phyloP scores from a whole-genome alignment of 1,140 invertebrate genomes.

The Drosophila miranda region DNA sequence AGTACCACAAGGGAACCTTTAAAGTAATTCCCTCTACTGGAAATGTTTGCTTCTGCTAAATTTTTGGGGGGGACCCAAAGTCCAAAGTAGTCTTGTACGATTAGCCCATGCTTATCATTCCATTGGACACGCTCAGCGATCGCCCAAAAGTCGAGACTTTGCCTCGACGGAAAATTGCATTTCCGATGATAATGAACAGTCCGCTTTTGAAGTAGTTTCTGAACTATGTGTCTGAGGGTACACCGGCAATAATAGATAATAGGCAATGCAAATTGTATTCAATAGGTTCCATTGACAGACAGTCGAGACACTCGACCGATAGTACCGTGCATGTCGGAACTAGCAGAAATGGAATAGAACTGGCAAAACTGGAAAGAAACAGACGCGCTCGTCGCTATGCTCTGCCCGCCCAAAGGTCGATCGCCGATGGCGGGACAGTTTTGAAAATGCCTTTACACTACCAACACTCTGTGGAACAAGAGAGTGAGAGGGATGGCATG shows the following conservation, averaged over 20 bases:
- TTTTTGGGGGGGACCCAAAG: slow-evolving; percentile 23
- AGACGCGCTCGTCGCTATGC: not conserved
- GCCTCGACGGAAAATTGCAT: slow-evolving; percentile 36
- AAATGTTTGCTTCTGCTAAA: not conserved
- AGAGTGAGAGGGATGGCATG: too few species aligned
- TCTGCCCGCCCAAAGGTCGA: slow-evolving; percentile 28
- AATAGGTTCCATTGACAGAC: slow-evolving; percentile 54
- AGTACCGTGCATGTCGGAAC: slow-evolving; percentile 21
- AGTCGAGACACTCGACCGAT: slow-evolving; percentile 38
- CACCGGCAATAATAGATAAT: slow-evolving; percentile 41
- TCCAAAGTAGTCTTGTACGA: slow-evolving; percentile 17
- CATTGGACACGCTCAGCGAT: not conserved
- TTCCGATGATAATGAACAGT: slow-evolving; percentile 37
- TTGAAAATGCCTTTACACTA: slow-evolving; percentile 11
- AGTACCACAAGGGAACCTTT: too few species aligned
- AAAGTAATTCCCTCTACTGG: too few species aligned
- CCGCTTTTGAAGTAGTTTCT: too few species aligned
- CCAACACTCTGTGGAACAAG: too few species aligned
- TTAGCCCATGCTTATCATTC: slow-evolving; percentile 43
- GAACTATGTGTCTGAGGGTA: not conserved
- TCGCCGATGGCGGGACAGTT: slow-evolving; percentile 4
- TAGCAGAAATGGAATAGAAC: slow-evolving; percentile 19
- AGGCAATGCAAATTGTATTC: slow-evolving; percentile 37
- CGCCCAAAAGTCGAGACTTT: slow-evolving; percentile 7
- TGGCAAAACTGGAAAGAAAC: slow-evolving; percentile 8